Evolutionary conservation across 30 jellyfish, hydroid and myxozoan genomes (phyloP).

Genomic region (Calvadosia cruxmelitensis): DNA sequence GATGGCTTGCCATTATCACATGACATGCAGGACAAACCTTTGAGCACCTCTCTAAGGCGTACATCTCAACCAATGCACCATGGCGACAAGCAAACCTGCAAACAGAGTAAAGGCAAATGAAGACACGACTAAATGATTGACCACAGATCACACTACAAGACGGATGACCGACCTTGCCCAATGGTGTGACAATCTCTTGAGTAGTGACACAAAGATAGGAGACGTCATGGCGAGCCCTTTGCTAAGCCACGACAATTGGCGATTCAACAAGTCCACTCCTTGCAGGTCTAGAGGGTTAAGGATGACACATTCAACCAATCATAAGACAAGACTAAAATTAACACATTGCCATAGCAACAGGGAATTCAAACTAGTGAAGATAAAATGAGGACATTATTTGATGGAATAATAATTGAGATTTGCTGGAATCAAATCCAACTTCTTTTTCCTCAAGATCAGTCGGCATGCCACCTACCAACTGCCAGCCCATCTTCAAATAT

Average conservation of each 20-base stretch:
- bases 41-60: too few species aligned
- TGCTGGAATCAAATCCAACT: too few species aligned
- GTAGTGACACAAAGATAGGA: background rate
- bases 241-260: background rate
- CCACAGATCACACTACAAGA: background rate
- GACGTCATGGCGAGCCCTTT: background rate
- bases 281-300: too few species aligned
- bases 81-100: too few species aligned
- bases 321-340: background rate
- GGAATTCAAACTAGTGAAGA: background rate
- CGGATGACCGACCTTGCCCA: constrained; percentile 7
- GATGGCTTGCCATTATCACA: too few species aligned
- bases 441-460: too few species aligned
- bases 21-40: too few species aligned
- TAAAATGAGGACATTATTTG: too few species aligned
- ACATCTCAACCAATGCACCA: too few species aligned
- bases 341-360: background rate
- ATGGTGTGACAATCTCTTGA: background rate
- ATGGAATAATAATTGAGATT: too few species aligned
- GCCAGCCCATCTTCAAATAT: background rate
- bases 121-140: too few species aligned
- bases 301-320: constrained; percentile 8
- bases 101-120: background rate
- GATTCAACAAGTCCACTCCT: too few species aligned
- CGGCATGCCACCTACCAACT: background rate